Percentiles rank a stretch among this genome's conserved stretches.
Evolutionary conservation across 92 coral and sea anemone species (phyloP).

Genomic region (Plumapathes pennacea): DNA sequence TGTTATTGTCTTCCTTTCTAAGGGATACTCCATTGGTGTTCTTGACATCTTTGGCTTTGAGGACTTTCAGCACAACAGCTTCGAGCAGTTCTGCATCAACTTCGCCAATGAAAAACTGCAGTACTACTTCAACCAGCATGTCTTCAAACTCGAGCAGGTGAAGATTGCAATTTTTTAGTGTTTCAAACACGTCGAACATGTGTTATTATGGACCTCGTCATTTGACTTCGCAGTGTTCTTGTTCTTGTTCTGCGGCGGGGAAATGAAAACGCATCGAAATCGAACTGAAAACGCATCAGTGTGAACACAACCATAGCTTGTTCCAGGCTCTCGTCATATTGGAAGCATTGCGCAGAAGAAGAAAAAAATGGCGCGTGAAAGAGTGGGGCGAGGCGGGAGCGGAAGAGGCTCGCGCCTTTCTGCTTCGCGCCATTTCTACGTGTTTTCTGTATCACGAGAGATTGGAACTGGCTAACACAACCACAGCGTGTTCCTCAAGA

Average conservation of each 20-base stretch:
- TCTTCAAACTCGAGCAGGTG: constrained; percentile 91
- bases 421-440: too few species aligned
- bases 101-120: constrained; percentile 97
- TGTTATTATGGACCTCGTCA: neutral
- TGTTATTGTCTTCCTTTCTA: neutral
- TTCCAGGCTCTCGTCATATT: neutral
- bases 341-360: neutral
- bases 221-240: neutral
- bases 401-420: too few species aligned
- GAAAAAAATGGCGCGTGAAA: too few species aligned
- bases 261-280: neutral
- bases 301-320: neutral
- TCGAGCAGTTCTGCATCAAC: constrained; percentile 97
- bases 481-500: too few species aligned
- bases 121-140: constrained; percentile 91
- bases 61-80: constrained; percentile 89
- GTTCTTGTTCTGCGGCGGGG: neutral
- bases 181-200: neutral
- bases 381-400: too few species aligned
- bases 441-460: too few species aligned
- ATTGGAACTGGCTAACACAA: too few species aligned
- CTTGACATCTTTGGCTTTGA: constrained; percentile 99
- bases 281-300: neutral
- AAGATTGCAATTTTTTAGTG: neutral
- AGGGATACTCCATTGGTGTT: constrained; percentile 98